These are phyloP conservation scores for Nebria ingens DNA, from an alignment of 1,140 invertebrate species.

Conservation along the genomic window DNA sequence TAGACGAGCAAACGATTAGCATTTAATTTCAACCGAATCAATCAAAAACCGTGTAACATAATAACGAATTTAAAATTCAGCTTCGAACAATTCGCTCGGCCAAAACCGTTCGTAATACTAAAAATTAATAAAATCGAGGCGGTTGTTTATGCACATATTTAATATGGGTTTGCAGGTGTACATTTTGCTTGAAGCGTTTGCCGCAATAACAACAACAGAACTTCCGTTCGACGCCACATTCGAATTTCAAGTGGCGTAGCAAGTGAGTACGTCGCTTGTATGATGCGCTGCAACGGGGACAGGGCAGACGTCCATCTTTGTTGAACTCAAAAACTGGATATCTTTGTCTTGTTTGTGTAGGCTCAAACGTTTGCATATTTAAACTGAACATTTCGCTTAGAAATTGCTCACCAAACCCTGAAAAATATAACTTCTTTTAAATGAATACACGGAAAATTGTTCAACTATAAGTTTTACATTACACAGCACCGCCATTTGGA, in stretches of 20 bases:
- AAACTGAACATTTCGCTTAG: neutral
- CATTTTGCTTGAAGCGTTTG: slow-evolving; percentile 15
- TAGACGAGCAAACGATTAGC: too few relatives aligned
- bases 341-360: neutral
- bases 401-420: neutral
- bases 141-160: slow-evolving; percentile 2
- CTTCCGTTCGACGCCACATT: slow-evolving; percentile 31
- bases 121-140: too few relatives aligned
- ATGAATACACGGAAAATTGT: neutral
- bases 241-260: slow-evolving; percentile 31
- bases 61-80: too few relatives aligned
- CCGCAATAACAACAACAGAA: slow-evolving; percentile 4
- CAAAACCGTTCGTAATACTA: too few relatives aligned
- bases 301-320: slow-evolving; percentile 19
- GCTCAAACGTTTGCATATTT: neutral
- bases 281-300: slow-evolving; percentile 29
- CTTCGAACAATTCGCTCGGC: too few relatives aligned
- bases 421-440: neutral
- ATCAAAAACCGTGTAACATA: too few relatives aligned
- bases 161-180: slow-evolving; percentile 1
- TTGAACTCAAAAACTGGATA: neutral
- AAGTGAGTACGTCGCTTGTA: slow-evolving; percentile 31
- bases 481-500: too few relatives aligned
- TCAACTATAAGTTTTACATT: too few relatives aligned
- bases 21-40: too few relatives aligned